Conservation (phyloP, 1,140 invertebrate species). For the Hypsibius dujardini region DNA sequence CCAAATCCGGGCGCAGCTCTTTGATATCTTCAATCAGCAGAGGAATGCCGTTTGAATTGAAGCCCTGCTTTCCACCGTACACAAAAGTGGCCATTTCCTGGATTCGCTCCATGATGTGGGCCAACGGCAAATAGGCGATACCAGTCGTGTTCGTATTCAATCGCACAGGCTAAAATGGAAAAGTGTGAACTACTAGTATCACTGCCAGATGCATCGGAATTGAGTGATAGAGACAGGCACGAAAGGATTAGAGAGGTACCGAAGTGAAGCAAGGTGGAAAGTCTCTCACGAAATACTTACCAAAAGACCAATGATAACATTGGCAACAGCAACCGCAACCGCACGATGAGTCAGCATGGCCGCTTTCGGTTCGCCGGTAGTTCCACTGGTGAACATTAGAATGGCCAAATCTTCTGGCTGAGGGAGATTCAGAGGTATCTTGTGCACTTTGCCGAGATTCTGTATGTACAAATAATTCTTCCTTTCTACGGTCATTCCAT, state of each 20-base stretch:
- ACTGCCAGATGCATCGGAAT: no score
- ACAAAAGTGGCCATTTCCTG: not conserved
- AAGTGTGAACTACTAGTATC: no score
- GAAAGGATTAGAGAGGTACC: not conserved
- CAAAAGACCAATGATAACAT: not conserved
- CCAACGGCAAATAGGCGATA: constrained; percentile 20
- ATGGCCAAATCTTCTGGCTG: constrained; percentile 26
- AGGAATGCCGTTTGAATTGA: constrained; percentile 14
- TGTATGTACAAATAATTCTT: not conserved
- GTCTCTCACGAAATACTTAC: not conserved
- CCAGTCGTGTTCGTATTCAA: not conserved
- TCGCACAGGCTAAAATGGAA: not conserved
- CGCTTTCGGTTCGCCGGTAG: constrained; percentile 27
- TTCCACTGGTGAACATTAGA: constrained; percentile 29
- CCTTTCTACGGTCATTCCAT: not conserved
- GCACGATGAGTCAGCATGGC: constrained; percentile 25
- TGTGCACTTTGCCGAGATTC: not conserved
- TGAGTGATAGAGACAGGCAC: no score
- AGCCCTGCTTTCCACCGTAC: not conserved
- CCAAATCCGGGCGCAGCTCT: constrained; percentile 33
- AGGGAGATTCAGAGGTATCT: not conserved
- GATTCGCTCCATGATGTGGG: constrained; percentile 20
- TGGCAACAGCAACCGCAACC: not conserved
- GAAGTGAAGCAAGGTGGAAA: not conserved
- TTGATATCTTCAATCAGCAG: constrained; percentile 31